A percentile compares a stretch with the other conserved stretches of the same genome.
Evolutionary conservation across 2,113 vertebrate genomes (phyloP).

Genomic region (Mustela nigripes): DNA sequence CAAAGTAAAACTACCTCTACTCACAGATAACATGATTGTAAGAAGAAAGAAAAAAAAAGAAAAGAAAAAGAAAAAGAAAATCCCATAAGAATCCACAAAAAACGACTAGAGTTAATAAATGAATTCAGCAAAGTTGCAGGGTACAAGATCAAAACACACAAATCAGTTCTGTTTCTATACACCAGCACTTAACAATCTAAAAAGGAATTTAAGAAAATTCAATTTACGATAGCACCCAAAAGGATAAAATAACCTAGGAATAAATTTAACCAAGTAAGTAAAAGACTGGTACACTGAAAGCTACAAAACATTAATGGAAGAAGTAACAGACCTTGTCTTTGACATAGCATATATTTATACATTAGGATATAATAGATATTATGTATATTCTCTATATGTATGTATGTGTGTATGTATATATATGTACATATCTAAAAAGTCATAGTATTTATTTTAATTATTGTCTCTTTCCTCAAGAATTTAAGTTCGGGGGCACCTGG

Average conservation of each 20-base stretch:
- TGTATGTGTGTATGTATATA: neutral
- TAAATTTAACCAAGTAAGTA: neutral
- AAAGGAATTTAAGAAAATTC: constrained; percentile 27
- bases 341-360: neutral
- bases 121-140: neutral
- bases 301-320: neutral
- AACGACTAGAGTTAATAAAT: neutral
- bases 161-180: neutral
- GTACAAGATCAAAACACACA: neutral
- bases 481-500: neutral
- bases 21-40: neutral
- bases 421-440: neutral
- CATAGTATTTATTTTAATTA: neutral
- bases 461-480: neutral
- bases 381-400: neutral
- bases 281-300: neutral
- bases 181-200: neutral
- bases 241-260: neutral
- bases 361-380: neutral
- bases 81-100: neutral
- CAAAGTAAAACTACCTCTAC: neutral
- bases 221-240: neutral
- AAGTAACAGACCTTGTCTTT: neutral
- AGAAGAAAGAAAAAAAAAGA: neutral
- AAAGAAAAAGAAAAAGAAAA: neutral